A percentile compares a stretch with the other conserved stretches of the same genome.
phyloP scores from a whole-genome alignment of 2,888 invertebrate genomes.

The Sminthurinus aureus region DNA sequence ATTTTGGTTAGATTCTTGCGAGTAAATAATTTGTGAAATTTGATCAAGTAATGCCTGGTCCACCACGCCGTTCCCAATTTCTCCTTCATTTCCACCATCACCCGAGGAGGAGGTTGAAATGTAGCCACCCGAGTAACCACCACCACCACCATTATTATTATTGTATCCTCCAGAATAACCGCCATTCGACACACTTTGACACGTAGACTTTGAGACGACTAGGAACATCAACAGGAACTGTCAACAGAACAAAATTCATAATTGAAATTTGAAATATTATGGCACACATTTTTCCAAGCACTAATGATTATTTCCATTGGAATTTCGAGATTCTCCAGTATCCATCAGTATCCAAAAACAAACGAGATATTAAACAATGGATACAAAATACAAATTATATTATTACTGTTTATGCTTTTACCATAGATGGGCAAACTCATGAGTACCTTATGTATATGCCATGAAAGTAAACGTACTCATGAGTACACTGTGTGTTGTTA shows the following conservation, averaged over 20 bases:
- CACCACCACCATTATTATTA: constrained; percentile 28
- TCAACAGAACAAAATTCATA: constrained; percentile 60
- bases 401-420: too few species aligned
- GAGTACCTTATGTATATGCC: too few species aligned
- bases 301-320: too few species aligned
- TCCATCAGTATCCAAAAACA: too few species aligned
- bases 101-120: constrained; percentile 1
- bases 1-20: neutral
- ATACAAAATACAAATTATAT: too few species aligned
- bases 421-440: too few species aligned
- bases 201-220: constrained; percentile 40
- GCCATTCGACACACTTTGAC: constrained; percentile 43
- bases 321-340: too few species aligned
- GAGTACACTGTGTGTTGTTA: too few species aligned
- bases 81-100: constrained; percentile 43
- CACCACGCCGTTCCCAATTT: constrained; percentile 44
- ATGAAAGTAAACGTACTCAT: too few species aligned
- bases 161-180: constrained; percentile 37
- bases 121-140: constrained; percentile 27
- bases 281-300: too few species aligned
- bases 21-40: constrained; percentile 40
- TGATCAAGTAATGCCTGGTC: constrained; percentile 46
- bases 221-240: constrained; percentile 44
- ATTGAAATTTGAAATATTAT: too few species aligned
- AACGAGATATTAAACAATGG: too few species aligned